These are phyloP conservation scores for Cotesia congregata DNA, from an alignment of 2,888 invertebrate species.

Conservation along the genomic window DNA sequence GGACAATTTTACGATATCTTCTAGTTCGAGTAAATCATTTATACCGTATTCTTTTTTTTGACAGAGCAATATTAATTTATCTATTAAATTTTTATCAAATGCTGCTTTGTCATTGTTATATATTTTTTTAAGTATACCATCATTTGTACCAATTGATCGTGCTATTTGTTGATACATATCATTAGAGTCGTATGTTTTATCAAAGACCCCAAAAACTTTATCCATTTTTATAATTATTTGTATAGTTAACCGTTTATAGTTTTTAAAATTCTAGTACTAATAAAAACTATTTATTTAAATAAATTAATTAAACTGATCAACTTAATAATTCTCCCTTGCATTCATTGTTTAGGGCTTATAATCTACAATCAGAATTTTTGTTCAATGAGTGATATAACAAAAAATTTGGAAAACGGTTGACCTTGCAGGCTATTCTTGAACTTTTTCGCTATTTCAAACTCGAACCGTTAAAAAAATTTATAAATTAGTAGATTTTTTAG, in stretches of 20 bases:
- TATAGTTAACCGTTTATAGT: not conserved
- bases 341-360: too few species aligned
- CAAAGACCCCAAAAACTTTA: not conserved
- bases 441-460: too few species aligned
- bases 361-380: too few species aligned
- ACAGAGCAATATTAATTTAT: not conserved
- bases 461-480: too few species aligned
- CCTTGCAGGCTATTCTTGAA: too few species aligned
- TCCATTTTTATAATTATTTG: not conserved
- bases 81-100: not conserved
- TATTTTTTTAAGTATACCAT: slow-evolving; percentile 1
- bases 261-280: not conserved
- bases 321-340: too few species aligned
- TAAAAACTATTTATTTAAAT: not conserved
- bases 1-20: not conserved
- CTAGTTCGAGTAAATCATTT: slow-evolving; percentile 5
- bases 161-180: slow-evolving; percentile 7
- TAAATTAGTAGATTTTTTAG: too few species aligned
- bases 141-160: slow-evolving; percentile 4
- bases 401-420: too few species aligned
- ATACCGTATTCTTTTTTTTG: slow-evolving; percentile 4
- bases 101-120: not conserved
- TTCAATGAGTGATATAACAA: too few species aligned
- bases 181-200: not conserved
- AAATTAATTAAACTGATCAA: not conserved